phyloP scores from a whole-genome alignment of 2,888 invertebrate species.

The Calameuta idolon region DNA sequence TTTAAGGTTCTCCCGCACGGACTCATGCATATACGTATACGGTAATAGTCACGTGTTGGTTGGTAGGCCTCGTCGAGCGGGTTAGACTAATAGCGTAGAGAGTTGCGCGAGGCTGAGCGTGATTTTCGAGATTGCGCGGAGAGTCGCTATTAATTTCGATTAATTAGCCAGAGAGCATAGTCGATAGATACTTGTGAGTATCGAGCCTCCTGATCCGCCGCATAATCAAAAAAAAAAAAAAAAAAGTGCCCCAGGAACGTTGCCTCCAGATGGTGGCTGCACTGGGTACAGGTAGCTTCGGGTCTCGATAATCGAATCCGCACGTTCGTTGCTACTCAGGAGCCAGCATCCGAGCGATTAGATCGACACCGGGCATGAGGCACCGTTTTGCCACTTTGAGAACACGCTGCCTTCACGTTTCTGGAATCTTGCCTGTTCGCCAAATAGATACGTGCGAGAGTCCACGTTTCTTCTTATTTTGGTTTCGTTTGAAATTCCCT shows the following conservation, averaged over 20 bases:
- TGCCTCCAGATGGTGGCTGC: not conserved
- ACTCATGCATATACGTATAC: not conserved
- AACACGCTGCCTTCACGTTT: not conserved
- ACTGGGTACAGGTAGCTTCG: conserved; percentile 7
- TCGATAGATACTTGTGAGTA: not conserved
- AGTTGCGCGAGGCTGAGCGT: not conserved
- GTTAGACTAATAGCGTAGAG: not conserved
- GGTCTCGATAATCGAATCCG: conserved; percentile 51
- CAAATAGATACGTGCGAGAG: no score
- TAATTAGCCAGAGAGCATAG: conserved; percentile 49
- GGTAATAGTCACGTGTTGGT: not conserved
- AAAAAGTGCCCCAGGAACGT: not conserved
- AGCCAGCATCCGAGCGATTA: not conserved
- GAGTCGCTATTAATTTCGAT: conserved; percentile 49
- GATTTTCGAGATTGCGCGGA: conserved; percentile 19
- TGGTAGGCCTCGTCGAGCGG: not conserved
- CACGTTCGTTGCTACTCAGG: conserved; percentile 38
- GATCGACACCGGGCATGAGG: not conserved
- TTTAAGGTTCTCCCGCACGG: not conserved
- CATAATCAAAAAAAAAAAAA: not conserved
- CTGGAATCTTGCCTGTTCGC: not conserved
- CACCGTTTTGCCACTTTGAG: not conserved
- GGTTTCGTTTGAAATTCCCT: not conserved
- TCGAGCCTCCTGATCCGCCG: not conserved
- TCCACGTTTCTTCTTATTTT: no score